phyloP scores from a whole-genome alignment of 2,113 vertebrate species.

The Corapipo altera region DNA sequence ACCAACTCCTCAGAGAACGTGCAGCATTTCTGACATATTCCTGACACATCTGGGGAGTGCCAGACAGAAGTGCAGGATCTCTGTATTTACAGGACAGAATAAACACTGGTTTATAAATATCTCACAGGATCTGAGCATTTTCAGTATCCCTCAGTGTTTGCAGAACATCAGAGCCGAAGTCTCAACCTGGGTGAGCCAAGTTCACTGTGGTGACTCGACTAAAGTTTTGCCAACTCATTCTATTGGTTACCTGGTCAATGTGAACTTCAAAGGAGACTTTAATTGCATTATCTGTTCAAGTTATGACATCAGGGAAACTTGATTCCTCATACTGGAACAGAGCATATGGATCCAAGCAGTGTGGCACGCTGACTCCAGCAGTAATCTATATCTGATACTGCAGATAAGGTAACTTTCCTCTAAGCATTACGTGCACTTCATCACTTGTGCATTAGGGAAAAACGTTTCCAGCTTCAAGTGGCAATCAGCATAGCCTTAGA shows the following conservation, averaged over 20 bases:
- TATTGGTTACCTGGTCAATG: background rate
- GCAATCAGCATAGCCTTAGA: slow-evolving; percentile 53
- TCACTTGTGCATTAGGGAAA: slow-evolving; percentile 61
- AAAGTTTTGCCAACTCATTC: slow-evolving; percentile 15
- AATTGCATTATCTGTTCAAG: slow-evolving; percentile 31
- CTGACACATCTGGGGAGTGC: background rate
- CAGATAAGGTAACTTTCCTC: slow-evolving; percentile 66
- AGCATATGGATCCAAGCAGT: background rate
- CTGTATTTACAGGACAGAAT: background rate
- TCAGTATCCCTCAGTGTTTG: background rate
- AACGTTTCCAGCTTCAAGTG: slow-evolving; percentile 50
- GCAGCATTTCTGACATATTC: background rate
- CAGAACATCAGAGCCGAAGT: background rate
- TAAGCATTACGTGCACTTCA: slow-evolving; percentile 20
- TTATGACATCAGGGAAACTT: slow-evolving; percentile 60
- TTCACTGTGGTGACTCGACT: background rate
- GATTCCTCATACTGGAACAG: slow-evolving; percentile 2
- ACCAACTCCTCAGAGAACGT: background rate
- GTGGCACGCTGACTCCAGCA: slow-evolving; percentile 46
- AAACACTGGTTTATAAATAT: background rate
- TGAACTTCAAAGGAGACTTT: slow-evolving; percentile 42
- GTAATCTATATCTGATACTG: slow-evolving; percentile 66
- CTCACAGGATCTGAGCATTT: background rate
- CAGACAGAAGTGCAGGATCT: background rate
- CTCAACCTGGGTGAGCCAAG: background rate